phyloP scores from a whole-genome alignment of 2,113 vertebrate genomes.

The Stomatorhinus ivindoensis region DNA sequence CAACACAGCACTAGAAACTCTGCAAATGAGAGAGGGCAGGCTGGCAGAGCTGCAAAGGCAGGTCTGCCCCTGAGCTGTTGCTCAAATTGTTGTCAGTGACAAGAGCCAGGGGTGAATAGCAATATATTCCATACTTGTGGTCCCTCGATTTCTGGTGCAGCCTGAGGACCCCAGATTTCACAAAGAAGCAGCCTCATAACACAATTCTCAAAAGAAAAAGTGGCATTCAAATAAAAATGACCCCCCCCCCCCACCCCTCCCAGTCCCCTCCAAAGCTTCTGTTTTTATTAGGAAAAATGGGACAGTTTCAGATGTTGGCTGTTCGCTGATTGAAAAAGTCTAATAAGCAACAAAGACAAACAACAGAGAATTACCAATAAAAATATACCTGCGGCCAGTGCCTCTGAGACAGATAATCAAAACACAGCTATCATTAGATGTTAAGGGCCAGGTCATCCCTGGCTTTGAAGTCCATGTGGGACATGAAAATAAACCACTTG shows the following conservation, averaged over 20 bases:
- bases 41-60: not conserved
- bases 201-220: not conserved
- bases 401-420: not conserved
- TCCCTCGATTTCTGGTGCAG: not conserved
- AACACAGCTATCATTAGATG: not conserved
- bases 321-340: not conserved
- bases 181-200: not conserved
- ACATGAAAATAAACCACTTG: not conserved
- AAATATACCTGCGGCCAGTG: conserved; percentile 1
- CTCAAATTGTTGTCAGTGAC: conserved; percentile 29
- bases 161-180: not conserved
- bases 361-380: not conserved
- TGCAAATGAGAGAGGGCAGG: conserved; percentile 7
- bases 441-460: not conserved
- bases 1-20: conserved; percentile 20
- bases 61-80: conserved; percentile 8
- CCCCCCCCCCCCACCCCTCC: not conserved
- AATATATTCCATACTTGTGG: conserved; percentile 25
- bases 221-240: not conserved
- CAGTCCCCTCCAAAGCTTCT: not conserved
- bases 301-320: not conserved
- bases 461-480: not conserved
- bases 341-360: conserved; percentile 6
- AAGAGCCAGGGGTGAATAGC: conserved; percentile 37
- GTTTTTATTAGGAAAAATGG: not conserved